Percentiles rank a stretch among this genome's conserved stretches.
phyloP scores from a whole-genome alignment of 2,113 vertebrate species.

The Ceyx cyanopectus region DNA sequence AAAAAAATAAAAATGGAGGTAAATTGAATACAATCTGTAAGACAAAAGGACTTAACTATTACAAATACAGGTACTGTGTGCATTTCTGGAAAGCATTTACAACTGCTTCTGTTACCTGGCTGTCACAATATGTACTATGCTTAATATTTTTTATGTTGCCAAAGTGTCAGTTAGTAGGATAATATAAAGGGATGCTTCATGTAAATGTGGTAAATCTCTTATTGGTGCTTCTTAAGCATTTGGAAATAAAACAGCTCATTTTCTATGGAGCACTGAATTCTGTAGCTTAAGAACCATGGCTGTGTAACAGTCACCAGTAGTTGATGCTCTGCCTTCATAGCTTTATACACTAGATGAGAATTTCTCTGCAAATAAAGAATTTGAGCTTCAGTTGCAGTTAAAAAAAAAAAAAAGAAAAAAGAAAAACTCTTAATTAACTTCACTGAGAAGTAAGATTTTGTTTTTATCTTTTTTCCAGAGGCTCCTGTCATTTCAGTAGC shows the following conservation, averaged over 20 bases:
- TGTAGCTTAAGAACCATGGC: background rate
- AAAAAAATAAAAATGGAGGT: too few species aligned
- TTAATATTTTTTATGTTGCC: background rate
- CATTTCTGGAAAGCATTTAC: background rate
- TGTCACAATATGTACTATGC: background rate
- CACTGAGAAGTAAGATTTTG: background rate
- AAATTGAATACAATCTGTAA: background rate
- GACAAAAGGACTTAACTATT: background rate
- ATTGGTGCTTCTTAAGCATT: background rate
- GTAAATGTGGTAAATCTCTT: background rate
- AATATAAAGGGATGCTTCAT: background rate
- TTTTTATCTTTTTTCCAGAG: background rate
- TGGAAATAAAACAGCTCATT: background rate
- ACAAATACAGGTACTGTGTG: background rate
- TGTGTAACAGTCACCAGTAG: background rate
- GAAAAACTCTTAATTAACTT: background rate
- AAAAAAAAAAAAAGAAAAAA: background rate
- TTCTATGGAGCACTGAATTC: background rate
- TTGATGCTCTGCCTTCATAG: background rate
- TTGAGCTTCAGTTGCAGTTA: background rate
- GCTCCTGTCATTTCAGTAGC: background rate
- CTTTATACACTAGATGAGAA: background rate
- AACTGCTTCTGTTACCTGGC: background rate
- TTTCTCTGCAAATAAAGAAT: background rate
- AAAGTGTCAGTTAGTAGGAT: background rate